Evolutionary conservation across 2,888 invertebrate genomes (phyloP).

Genomic region (Rhagonycha lutea): DNA sequence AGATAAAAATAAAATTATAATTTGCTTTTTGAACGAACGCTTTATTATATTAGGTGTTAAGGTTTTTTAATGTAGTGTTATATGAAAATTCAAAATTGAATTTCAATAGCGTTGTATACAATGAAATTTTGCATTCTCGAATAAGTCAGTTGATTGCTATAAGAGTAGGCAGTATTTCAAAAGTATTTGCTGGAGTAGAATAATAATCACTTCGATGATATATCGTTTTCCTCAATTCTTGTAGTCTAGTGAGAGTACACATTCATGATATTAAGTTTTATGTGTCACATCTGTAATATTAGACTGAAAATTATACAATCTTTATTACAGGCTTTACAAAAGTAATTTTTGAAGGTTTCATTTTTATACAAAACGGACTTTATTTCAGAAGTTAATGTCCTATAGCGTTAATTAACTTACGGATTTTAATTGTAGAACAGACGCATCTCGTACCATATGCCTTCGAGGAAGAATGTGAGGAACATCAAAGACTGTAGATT

Average conservation of each 20-base stretch:
- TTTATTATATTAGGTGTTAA: background rate
- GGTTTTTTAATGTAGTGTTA: background rate
- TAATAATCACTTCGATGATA: constrained; percentile 3
- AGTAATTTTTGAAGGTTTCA: background rate
- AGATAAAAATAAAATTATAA: background rate
- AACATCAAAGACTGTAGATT: too few relatives aligned
- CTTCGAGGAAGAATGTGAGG: too few relatives aligned
- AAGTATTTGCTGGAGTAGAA: constrained; percentile 10
- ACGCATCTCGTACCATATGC: too few relatives aligned
- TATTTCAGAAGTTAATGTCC: background rate
- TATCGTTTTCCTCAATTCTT: background rate
- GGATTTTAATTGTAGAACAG: background rate
- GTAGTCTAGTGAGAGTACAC: background rate
- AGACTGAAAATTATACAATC: background rate
- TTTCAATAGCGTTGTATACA: constrained; percentile 13
- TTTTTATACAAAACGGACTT: background rate
- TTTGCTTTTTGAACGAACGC: background rate
- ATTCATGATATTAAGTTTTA: background rate
- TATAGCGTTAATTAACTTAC: background rate
- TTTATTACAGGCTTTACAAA: background rate
- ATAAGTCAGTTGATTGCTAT: constrained; percentile 14
- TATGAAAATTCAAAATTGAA: constrained; percentile 8
- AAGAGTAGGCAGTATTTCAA: constrained; percentile 4
- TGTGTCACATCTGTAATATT: background rate
- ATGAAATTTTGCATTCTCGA: constrained; percentile 17